Percentiles rank a stretch among this genome's conserved stretches.
Conservation (phyloP, 1,140 invertebrate genomes). For the Drosophila murphyi region DNA sequence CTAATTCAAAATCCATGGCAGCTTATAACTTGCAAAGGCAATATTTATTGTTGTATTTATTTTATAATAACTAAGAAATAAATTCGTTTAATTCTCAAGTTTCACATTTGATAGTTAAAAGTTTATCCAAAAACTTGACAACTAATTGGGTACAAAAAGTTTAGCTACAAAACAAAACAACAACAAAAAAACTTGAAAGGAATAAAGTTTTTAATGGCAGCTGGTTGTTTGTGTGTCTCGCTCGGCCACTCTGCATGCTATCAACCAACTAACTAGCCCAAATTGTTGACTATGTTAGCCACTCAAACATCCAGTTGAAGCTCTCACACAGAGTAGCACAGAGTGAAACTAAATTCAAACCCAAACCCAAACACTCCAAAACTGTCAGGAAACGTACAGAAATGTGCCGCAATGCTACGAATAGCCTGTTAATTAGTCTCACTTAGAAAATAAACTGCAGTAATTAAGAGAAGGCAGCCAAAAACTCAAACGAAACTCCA, state of each 20-base stretch:
- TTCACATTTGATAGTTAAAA: constrained; percentile 8
- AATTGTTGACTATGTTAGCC: constrained; percentile 61
- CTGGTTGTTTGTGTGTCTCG: constrained; percentile 2
- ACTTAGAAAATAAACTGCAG: constrained; percentile 85
- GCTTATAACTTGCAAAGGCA: too few relatives aligned
- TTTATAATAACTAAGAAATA: neutral
- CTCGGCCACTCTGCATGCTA: constrained; percentile 36
- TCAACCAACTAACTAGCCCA: constrained; percentile 43
- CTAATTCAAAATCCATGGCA: neutral
- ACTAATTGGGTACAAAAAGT: constrained; percentile 63
- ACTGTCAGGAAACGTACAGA: neutral
- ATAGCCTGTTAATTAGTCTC: constrained; percentile 84
- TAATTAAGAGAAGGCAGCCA: constrained; percentile 74
- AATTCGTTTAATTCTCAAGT: constrained; percentile 1
- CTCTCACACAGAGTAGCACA: constrained; percentile 9
- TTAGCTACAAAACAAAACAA: constrained; percentile 12
- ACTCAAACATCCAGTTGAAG: constrained; percentile 36
- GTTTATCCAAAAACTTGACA: constrained; percentile 32
- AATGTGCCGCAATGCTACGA: constrained; percentile 78
- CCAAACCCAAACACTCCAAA: neutral
- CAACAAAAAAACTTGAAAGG: neutral
- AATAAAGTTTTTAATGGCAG: constrained; percentile 17
- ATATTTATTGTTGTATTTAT: too few relatives aligned
- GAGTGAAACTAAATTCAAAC: constrained; percentile 12
- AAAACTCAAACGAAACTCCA: constrained; percentile 35